These are phyloP conservation scores for Colistium nudipinnis DNA, from an alignment of 2,113 vertebrate genomes.

Conservation along the genomic window DNA sequence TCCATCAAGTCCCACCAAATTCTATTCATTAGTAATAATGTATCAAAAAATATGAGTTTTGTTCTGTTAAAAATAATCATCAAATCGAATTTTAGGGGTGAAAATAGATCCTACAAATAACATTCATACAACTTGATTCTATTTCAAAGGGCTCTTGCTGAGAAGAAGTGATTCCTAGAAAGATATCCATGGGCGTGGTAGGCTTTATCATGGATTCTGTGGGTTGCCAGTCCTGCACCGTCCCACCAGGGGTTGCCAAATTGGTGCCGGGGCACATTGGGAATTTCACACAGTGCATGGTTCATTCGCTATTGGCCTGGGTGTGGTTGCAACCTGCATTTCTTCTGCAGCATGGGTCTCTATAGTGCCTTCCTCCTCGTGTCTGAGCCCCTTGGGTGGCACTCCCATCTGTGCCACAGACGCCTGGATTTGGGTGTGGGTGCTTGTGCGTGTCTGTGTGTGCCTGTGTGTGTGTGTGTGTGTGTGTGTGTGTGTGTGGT, in stretches of 20 bases:
- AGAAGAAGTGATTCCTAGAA: constrained; percentile 8
- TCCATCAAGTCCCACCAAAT: constrained; percentile 21
- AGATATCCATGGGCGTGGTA: constrained; percentile 36
- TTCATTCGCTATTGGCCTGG: constrained; percentile 53
- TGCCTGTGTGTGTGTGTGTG: constrained; percentile 7
- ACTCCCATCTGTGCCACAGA: constrained; percentile 51
- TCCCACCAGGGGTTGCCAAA: constrained; percentile 55
- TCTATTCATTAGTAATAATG: not conserved
- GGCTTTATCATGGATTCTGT: constrained; percentile 25
- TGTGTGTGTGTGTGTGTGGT: not conserved
- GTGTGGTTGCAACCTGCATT: constrained; percentile 62
- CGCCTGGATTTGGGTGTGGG: constrained; percentile 9
- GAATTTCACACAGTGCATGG: constrained; percentile 44
- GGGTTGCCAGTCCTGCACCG: constrained; percentile 25
- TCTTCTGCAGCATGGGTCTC: constrained; percentile 36
- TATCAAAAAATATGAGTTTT: constrained; percentile 25
- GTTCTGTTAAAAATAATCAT: not conserved
- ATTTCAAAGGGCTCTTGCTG: constrained; percentile 8
- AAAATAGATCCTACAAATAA: constrained; percentile 16
- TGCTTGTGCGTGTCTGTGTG: not conserved
- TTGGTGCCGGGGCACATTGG: constrained; percentile 55
- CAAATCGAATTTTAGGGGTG: not conserved
- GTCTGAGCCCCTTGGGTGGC: constrained; percentile 31
- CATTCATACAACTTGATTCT: not conserved
- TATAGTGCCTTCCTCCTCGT: constrained; percentile 18